Base-by-base conservation (phyloP, 2,888 invertebrate species). In the Himalopsyche kuldschensis region DNA sequence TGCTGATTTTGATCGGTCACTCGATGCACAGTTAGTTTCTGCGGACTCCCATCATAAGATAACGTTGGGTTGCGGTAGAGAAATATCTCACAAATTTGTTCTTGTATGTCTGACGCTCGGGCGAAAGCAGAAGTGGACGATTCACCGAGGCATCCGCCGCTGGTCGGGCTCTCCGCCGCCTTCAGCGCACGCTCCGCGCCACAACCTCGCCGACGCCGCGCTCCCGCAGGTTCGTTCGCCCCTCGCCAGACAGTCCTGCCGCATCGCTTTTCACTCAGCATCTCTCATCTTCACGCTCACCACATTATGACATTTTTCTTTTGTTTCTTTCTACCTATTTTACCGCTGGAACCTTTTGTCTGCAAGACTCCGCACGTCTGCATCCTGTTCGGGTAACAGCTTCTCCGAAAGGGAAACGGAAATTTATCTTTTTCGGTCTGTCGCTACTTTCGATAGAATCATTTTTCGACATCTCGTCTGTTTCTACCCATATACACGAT, bases 91-190 rank as follows among this genome's bases (percentile, higher is more conserved):
- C 24, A 48, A 32, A 48, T 78, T 48, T 81, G 81, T 76, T 76
- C 35, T 81, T 75, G 76, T 81, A 82, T 82, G 82, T 82, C 55
- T 79, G 30, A 41, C 46, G 1, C 15, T 27, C n/a, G 79, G 41
- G 69, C 27, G 81, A 75, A 48, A 30, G 47, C 94, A 95, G 95
- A 95, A 95, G 94, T 95, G 95, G 95, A 95, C 94, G 91, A 93
- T 94, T 92, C 95, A 95, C 91, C 95, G 95, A 89, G 95, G 95
- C 92, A 94, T 95, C 90, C 94, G 95, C 89, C 94, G 95, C 90
- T 94, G 94, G 91, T 93, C 93, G 90, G 92, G 93, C 89, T 91
- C 92, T 87, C 91, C 92, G 87, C 91, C 92, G 88, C 90, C 91
- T 88, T 89, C 91, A 87, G 80, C 83, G 48, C 77, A 55, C 81